Percentiles rank a stretch among this genome's conserved stretches.
Conservation (phyloP, 2,888 invertebrate genomes). For the Brenthis daphne region DNA sequence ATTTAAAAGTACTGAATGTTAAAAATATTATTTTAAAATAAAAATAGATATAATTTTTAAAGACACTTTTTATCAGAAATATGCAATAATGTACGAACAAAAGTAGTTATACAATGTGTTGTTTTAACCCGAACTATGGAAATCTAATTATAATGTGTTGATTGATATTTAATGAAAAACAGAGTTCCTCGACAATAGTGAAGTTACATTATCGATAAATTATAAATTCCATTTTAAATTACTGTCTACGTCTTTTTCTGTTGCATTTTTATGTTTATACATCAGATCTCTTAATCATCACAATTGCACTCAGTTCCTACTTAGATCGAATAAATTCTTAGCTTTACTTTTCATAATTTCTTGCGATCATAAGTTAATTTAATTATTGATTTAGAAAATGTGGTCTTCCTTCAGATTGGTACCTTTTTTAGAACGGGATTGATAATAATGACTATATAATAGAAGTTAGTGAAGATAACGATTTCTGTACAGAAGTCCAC, state of each 20-base stretch:
- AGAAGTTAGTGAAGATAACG: slow-evolving; percentile 48
- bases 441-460: slow-evolving; percentile 43
- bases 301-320: slow-evolving; percentile 80
- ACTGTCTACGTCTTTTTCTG: slow-evolving; percentile 50
- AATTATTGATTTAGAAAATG: slow-evolving; percentile 57
- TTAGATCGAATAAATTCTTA: slow-evolving; percentile 74
- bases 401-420: slow-evolving; percentile 61
- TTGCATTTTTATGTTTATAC: slow-evolving; percentile 68
- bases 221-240: slow-evolving; percentile 36
- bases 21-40: slow-evolving; percentile 40
- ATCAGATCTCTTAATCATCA: slow-evolving; percentile 73
- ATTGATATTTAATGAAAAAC: slow-evolving; percentile 37
- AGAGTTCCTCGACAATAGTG: slow-evolving; percentile 52
- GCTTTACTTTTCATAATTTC: slow-evolving; percentile 59
- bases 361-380: slow-evolving; percentile 45
- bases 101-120: slow-evolving; percentile 30
- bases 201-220: slow-evolving; percentile 43
- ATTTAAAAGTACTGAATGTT: slow-evolving; percentile 42
- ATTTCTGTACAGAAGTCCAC: slow-evolving; percentile 44
- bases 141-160: slow-evolving; percentile 32
- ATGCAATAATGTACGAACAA: slow-evolving; percentile 30
- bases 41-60: slow-evolving; percentile 36
- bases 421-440: slow-evolving; percentile 46
- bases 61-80: slow-evolving; percentile 30
- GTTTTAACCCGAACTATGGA: slow-evolving; percentile 33